A percentile compares a stretch with the other conserved stretches of the same genome.
Conservation (phyloP, 2,797 vertebrate species). For the Hirundo rustica region DNA sequence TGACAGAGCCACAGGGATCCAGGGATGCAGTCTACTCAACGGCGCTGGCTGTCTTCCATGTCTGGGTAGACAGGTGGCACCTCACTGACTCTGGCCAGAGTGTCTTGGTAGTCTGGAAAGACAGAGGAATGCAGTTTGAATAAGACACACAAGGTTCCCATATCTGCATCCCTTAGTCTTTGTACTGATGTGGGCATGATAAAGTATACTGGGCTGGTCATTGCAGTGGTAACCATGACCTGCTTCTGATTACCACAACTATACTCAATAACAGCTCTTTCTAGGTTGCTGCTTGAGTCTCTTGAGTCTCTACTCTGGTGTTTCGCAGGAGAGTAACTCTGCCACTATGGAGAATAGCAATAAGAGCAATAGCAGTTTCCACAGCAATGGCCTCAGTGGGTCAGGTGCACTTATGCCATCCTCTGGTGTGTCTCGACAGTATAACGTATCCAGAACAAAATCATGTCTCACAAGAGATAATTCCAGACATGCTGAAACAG, state of each 20-base stretch:
- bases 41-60: neutral
- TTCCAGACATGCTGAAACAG: neutral
- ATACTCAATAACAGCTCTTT: neutral
- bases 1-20: neutral
- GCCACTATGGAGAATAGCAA: neutral
- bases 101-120: neutral
- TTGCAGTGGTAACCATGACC: neutral
- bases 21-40: neutral
- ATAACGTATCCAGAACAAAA: neutral
- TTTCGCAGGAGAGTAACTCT: neutral
- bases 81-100: neutral
- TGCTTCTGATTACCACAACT: neutral
- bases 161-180: neutral
- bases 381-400: neutral
- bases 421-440: neutral
- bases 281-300: neutral
- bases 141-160: neutral
- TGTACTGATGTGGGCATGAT: no score
- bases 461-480: neutral
- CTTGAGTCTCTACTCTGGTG: neutral
- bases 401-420: neutral
- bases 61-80: neutral
- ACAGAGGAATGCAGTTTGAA: neutral
- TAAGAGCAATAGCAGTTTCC: neutral
- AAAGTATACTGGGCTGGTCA: neutral